Evolutionary conservation across 1,140 invertebrate genomes (phyloP), one percentile per base, ranked within the genome.

Genomic region (Lucilia sericata): DNA sequence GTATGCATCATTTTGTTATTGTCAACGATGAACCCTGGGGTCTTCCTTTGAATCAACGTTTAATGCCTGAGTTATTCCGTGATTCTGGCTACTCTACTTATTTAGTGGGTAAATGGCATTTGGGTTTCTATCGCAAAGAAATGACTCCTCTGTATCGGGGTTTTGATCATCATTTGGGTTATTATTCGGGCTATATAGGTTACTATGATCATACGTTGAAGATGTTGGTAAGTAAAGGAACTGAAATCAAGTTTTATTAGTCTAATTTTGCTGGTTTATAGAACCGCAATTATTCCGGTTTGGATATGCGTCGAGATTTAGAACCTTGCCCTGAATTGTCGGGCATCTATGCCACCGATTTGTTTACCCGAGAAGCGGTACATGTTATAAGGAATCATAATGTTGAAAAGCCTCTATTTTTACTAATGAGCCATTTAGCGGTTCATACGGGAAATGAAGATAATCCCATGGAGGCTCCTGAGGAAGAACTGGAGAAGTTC

Each of bases 31-130:
- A 96, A 86, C 94, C 96, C 0, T 94, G 95, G 87, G 96, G 96
- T 17, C 90, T 98, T 14, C 95, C 96, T 0, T 86, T 96, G 5
- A 91, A 92, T 8, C 94, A 96, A 88, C 95, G 94, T 87, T 88
- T 96, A 10, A 90, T 98, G 84, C 95, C 97, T 0, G 92, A 97
- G 91, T 94, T 95, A 86, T 92, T 98, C 21, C 94, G 94, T 87
- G 93, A 95, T 47, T 88, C 94, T 0, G 97, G 96, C 0, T 99
- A 98, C 89, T 90, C 91, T 4, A 97, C 96, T 0, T 95, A 96
- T 89, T 93, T 96, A 47, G 93, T 98, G 36, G 97, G 97, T 30
- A 98, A 99, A 92, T 98, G 97, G 97, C 97, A 98, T 88, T 91
- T 97, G 82, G 96, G 96, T 8, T 95, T 93, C 85, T 94, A 93